Conservation (phyloP, 1,140 invertebrate species). For the Leptinotarsa lineolata region DNA sequence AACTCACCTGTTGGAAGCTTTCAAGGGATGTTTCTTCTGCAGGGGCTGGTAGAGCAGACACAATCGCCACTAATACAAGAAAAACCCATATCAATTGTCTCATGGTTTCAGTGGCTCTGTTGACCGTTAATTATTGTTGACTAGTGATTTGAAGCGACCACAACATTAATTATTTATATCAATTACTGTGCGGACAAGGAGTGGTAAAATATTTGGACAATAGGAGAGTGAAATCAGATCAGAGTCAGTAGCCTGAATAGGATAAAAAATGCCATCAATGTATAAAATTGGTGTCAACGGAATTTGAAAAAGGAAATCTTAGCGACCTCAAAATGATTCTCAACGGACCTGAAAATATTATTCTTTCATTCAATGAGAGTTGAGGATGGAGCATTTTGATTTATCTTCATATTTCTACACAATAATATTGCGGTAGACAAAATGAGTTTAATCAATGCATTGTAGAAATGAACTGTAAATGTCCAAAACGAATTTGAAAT, state of each 20-base stretch:
- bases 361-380: too few species aligned
- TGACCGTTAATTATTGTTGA: background rate
- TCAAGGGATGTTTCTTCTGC: background rate
- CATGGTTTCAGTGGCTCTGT: conserved; percentile 28
- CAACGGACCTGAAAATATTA: background rate
- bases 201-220: conserved; percentile 28
- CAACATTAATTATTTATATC: conserved; percentile 38
- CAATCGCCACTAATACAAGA: conserved; percentile 8
- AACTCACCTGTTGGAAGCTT: background rate
- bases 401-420: too few species aligned
- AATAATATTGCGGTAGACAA: too few species aligned
- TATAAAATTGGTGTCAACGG: background rate
- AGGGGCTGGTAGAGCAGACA: background rate
- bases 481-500: too few species aligned
- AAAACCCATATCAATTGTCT: conserved; percentile 9
- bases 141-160: background rate
- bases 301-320: background rate
- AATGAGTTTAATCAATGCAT: too few species aligned
- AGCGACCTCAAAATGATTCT: background rate
- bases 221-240: conserved; percentile 18
- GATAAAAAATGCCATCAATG: background rate
- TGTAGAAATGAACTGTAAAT: too few species aligned
- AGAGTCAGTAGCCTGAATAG: conserved; percentile 7
- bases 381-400: too few species aligned
- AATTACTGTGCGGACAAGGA: conserved; percentile 19